Evolutionary conservation across 1,140 invertebrate genomes (phyloP).

Genomic region (Drosophila kepulauana): DNA sequence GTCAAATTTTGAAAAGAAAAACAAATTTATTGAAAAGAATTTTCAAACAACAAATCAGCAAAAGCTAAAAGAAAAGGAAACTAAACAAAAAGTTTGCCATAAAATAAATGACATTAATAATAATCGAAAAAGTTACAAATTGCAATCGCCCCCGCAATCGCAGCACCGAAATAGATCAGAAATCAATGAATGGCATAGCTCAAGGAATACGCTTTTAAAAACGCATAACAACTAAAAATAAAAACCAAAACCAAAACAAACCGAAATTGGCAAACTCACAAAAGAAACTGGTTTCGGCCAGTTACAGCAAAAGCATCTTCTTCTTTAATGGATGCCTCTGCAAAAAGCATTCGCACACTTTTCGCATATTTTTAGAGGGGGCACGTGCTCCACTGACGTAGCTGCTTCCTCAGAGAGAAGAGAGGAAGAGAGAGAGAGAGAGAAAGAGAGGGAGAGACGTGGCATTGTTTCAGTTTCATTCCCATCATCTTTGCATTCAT

Average conservation of each 20-base stretch:
- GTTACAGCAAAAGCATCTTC: conserved; percentile 49
- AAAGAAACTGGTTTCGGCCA: conserved; percentile 69
- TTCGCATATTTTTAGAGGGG: conserved; percentile 62
- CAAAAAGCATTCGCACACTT: conserved; percentile 60
- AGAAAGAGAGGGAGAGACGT: conserved; percentile 34
- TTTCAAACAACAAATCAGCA: conserved; percentile 9
- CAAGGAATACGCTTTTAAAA: conserved; percentile 37
- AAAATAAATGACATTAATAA: conserved; percentile 8
- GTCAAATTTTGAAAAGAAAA: conserved; percentile 47
- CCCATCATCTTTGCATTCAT: conserved; percentile 1
- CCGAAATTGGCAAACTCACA: conserved; percentile 21
- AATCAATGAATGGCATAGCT: conserved; percentile 24
- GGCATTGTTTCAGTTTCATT: conserved; percentile 1
- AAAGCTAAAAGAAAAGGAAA: neutral
- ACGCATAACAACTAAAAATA: conserved; percentile 49
- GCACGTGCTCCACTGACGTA: conserved; percentile 47
- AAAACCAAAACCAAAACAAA: conserved; percentile 43
- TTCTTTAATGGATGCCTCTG: conserved; percentile 16
- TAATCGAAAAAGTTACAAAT: conserved; percentile 33
- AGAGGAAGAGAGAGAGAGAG: neutral
- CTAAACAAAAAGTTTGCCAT: neutral
- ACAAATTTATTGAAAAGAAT: conserved; percentile 37
- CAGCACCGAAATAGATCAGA: conserved; percentile 40
- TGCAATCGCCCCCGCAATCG: conserved; percentile 35
- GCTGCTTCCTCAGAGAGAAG: neutral